phyloP scores from a whole-genome alignment of 92 coral and sea anemone genomes.

The Plumapathes pennacea region DNA sequence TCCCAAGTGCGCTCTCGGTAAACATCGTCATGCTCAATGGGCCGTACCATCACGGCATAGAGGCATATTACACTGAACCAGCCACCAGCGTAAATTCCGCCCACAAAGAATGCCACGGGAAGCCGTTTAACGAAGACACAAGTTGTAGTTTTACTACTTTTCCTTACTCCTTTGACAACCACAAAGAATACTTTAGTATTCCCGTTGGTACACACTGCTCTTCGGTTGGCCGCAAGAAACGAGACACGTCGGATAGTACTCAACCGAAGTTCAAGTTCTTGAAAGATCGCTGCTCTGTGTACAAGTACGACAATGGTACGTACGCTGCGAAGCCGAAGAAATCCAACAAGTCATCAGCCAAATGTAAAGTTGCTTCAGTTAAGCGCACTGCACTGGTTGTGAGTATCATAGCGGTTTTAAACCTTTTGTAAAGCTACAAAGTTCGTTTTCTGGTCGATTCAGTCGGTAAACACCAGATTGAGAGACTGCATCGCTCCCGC shows the following conservation, averaged over 20 bases:
- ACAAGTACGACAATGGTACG: not conserved
- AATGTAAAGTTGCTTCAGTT: no score
- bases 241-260: not conserved
- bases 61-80: slow-evolving; percentile 19
- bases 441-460: no score
- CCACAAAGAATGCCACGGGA: slow-evolving; percentile 38
- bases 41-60: slow-evolving; percentile 50
- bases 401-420: no score
- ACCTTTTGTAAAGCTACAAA: no score
- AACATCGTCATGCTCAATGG: not conserved
- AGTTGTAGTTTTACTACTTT: slow-evolving; percentile 16
- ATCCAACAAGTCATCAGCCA: no score
- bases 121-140: slow-evolving; percentile 22
- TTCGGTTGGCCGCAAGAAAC: slow-evolving; percentile 9
- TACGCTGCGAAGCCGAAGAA: no score
- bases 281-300: not conserved
- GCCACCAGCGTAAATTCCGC: slow-evolving; percentile 22
- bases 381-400: no score
- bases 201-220: slow-evolving; percentile 8
- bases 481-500: no score
- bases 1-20: slow-evolving; percentile 4
- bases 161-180: not conserved
- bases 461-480: no score
- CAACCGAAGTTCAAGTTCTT: not conserved
- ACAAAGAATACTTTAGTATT: slow-evolving; percentile 22